Base-by-base conservation (phyloP, 2,888 invertebrate species). In the Muschampia plurimacula region DNA sequence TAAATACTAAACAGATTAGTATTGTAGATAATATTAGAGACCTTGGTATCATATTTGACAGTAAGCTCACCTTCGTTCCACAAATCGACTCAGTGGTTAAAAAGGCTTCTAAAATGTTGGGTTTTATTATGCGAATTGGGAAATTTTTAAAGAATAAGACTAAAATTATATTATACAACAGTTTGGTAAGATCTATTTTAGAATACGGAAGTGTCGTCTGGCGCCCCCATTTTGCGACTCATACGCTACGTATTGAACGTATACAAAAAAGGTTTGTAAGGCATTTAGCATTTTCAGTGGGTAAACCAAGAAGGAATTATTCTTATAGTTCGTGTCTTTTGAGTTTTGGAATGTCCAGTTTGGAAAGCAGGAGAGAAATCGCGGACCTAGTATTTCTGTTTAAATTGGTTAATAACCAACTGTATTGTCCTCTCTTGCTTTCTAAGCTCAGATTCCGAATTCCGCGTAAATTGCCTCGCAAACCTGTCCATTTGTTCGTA, bases 201-300 rank as follows among this genome's bases (percentile, higher is more conserved):
- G 55, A 55, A 22, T 55, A 55, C 55, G 55, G 55, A 55, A 55
- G 55, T 55, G 22, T 55, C 3, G 15, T 6, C 13, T 55, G 55
- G n/a, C 55, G 55, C 22, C 55, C 55, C n/a, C 55, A 15, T 55
- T 55, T 15, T 55, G 55, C 55, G 8, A 15, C 55, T 15, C 55
- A 55, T 15, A 55, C 55, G 8, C 22, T 55, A 8, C 55, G 15
- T 15, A 55, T 55, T n/a, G 55, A 55, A 22, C 4, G 55, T 7
- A n/a, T 55, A 15, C 55, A 55, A 22, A 52, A 52, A 52, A 52
- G 52, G 52, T 52, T 52, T 52, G 52, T n/a, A 13, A 22, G 52
- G 13, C 52, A 52, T 13, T 13, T 52, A n/a, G 52, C 52, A 13
- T 44, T 9, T 10, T 44, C 44, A 9, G 44, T 44, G 6, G 44